A percentile compares a stretch with the other conserved stretches of the same genome.
Evolutionary conservation across 2,797 vertebrate species (phyloP).

Genomic region (Lagodon rhomboides): DNA sequence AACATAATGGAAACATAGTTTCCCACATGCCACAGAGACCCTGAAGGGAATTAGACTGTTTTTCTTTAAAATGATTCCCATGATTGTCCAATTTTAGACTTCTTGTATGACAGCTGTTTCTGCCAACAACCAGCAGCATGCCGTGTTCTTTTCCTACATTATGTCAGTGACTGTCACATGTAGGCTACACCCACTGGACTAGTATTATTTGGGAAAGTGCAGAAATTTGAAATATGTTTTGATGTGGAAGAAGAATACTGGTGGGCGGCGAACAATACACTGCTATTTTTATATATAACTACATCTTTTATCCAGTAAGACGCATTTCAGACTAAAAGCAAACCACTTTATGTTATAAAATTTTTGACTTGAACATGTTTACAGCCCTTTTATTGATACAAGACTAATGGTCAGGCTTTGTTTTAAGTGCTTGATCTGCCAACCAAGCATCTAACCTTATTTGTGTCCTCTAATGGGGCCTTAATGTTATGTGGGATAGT

Average conservation of each 20-base stretch:
- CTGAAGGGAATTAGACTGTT: conserved; percentile 67
- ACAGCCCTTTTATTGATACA: neutral
- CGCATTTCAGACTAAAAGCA: neutral
- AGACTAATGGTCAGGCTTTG: neutral
- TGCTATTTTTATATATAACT: neutral
- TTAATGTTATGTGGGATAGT: neutral
- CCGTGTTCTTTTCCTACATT: conserved; percentile 12
- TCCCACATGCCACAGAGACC: conserved; percentile 68
- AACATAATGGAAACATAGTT: conserved; percentile 73
- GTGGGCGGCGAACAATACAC: neutral
- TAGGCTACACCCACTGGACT: neutral
- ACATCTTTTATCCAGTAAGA: neutral
- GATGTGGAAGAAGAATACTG: conserved; percentile 3
- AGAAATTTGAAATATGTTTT: conserved; percentile 5
- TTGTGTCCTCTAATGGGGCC: neutral
- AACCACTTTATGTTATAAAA: neutral
- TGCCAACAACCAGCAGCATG: conserved; percentile 27
- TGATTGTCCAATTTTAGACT: conserved; percentile 63
- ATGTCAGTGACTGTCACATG: conserved; percentile 21
- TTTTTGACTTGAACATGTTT: neutral
- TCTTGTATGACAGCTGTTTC: conserved; percentile 31
- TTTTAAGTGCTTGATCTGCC: conserved; percentile 7
- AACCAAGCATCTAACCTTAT: neutral
- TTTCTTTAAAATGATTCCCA: conserved; percentile 74
- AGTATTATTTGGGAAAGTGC: conserved; percentile 7